Evolutionary conservation across 37 sponge, comb jelly and placozoan species (phyloP).

Genomic region (Diacarnus erythraeanus): DNA sequence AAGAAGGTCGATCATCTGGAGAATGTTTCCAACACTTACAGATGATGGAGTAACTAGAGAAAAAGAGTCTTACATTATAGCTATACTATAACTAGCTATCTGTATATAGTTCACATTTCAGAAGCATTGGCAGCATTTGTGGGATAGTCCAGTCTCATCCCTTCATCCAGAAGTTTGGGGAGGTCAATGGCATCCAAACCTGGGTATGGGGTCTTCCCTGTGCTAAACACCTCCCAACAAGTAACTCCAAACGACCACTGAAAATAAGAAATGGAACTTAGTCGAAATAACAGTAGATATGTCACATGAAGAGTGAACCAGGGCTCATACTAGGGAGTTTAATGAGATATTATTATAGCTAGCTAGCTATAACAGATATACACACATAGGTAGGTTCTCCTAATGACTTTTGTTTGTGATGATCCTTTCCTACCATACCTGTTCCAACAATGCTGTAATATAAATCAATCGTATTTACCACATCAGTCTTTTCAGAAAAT

Average conservation of each 20-base stretch:
- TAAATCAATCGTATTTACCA: background rate
- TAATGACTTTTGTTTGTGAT: too few relatives aligned
- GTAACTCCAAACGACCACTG: background rate
- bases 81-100: too few relatives aligned
- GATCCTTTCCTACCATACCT: too few relatives aligned
- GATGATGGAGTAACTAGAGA: background rate
- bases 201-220: conserved; percentile 2
- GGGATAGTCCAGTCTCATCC: background rate
- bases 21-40: background rate
- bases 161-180: background rate
- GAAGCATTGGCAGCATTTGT: background rate
- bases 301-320: too few relatives aligned
- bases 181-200: background rate
- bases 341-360: too few relatives aligned
- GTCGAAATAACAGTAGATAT: too few relatives aligned
- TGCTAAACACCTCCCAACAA: background rate
- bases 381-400: too few relatives aligned
- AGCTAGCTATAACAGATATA: too few relatives aligned
- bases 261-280: too few relatives aligned
- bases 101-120: background rate
- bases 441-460: too few relatives aligned
- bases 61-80: background rate
- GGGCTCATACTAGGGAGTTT: too few relatives aligned
- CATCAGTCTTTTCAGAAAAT: conserved; percentile 33
- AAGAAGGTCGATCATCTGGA: background rate